Conservation (phyloP, 2,797 vertebrate genomes). For the Artibeus lituratus region DNA sequence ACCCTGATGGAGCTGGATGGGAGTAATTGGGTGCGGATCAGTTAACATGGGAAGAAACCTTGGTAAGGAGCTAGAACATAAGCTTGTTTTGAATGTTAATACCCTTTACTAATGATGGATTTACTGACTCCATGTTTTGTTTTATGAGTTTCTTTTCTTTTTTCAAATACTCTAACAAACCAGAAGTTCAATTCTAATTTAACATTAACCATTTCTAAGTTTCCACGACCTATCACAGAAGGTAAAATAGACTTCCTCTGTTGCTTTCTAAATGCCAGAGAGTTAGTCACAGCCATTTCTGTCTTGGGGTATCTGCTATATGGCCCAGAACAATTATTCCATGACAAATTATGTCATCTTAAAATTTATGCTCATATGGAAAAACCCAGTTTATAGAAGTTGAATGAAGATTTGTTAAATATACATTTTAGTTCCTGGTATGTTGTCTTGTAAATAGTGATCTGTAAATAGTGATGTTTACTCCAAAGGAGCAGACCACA, state of each 20-base stretch:
- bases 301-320: neutral
- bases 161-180: neutral
- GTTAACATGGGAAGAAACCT: neutral
- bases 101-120: neutral
- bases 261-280: neutral
- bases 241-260: neutral
- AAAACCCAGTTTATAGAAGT: neutral
- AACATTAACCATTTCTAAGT: neutral
- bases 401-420: neutral
- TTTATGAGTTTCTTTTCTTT: neutral
- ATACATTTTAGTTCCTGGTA: neutral
- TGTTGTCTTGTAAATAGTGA: neutral
- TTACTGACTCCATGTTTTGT: neutral
- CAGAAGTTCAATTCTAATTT: neutral
- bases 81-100: neutral
- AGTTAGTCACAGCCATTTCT: neutral
- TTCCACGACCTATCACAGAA: neutral
- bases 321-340: neutral
- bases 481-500: neutral
- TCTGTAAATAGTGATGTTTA: no score
- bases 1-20: no score
- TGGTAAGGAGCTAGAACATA: neutral
- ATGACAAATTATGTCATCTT: neutral
- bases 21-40: no score
- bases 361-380: neutral